phyloP scores from a whole-genome alignment of 1,140 invertebrate species.

The Zaprionus inermis region DNA sequence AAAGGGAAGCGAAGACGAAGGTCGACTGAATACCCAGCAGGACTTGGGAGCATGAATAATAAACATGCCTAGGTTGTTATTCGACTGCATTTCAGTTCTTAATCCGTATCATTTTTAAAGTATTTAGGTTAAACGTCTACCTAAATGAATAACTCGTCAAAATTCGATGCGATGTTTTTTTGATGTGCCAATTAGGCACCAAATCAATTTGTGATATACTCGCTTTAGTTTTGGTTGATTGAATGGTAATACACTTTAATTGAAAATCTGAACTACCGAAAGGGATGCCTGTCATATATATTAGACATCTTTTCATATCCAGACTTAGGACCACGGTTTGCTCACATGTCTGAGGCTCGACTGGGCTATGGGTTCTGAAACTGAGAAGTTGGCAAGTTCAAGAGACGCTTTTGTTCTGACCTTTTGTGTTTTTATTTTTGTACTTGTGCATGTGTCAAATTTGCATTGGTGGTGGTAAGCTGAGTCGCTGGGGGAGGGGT shows the following conservation, averaged over 20 bases:
- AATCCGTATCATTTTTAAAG: no score
- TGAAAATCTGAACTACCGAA: no score
- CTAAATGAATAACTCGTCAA: no score
- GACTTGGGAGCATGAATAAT: neutral
- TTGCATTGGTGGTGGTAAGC: conserved; percentile 12
- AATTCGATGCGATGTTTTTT: no score
- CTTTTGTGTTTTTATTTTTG: conserved; percentile 50
- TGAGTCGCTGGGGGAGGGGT: neutral
- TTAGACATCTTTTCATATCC: neutral
- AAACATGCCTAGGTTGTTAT: neutral
- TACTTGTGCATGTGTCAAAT: conserved; percentile 77
- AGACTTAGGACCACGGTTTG: neutral
- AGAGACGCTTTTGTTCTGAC: conserved; percentile 54
- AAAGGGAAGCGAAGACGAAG: neutral
- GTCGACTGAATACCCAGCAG: neutral
- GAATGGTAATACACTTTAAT: no score
- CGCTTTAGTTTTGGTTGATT: no score
- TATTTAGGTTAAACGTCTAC: no score
- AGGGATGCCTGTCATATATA: neutral
- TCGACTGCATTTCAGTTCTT: neutral
- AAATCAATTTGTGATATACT: no score
- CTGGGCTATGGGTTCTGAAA: neutral
- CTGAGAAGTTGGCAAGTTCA: conserved; percentile 17
- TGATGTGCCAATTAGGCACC: no score
- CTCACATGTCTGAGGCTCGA: neutral